Evolutionary conservation across 2,888 invertebrate genomes (phyloP).

Genomic region (Ctenicera cuprea): DNA sequence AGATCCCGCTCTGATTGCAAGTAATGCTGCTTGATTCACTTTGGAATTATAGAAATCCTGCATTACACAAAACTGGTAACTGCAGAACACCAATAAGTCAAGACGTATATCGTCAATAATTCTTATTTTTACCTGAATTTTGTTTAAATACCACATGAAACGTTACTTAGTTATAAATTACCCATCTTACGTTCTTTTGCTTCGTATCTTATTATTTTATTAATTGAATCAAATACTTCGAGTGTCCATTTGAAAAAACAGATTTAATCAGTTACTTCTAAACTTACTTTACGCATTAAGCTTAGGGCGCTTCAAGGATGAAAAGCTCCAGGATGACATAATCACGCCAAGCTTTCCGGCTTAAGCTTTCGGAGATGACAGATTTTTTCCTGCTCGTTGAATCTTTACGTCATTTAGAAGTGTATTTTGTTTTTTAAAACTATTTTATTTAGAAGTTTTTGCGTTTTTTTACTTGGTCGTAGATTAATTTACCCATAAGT

Average conservation of each 20-base stretch:
- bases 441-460: background rate
- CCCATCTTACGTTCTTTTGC: too few relatives aligned
- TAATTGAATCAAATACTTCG: background rate
- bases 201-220: background rate
- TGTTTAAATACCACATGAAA: too few relatives aligned
- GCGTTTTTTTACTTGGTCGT: background rate
- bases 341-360: slow-evolving; percentile 9
- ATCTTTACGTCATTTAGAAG: background rate
- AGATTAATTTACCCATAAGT: background rate
- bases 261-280: slow-evolving; percentile 5
- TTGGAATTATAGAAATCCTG: too few relatives aligned
- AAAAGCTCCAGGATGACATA: slow-evolving; percentile 19
- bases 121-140: too few relatives aligned
- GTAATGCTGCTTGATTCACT: too few relatives aligned
- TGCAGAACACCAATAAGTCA: too few relatives aligned
- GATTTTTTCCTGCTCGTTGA: slow-evolving; percentile 14
- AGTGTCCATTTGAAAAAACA: background rate
- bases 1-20: too few relatives aligned
- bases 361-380: slow-evolving; percentile 19
- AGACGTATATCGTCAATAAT: too few relatives aligned
- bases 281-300: slow-evolving; percentile 9
- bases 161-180: too few relatives aligned
- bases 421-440: slow-evolving; percentile 10
- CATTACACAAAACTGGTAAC: too few relatives aligned
- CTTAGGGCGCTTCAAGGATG: slow-evolving; percentile 10